Evolutionary conservation across 2,113 vertebrate species (phyloP).

Genomic region (Microtus oregoni): DNA sequence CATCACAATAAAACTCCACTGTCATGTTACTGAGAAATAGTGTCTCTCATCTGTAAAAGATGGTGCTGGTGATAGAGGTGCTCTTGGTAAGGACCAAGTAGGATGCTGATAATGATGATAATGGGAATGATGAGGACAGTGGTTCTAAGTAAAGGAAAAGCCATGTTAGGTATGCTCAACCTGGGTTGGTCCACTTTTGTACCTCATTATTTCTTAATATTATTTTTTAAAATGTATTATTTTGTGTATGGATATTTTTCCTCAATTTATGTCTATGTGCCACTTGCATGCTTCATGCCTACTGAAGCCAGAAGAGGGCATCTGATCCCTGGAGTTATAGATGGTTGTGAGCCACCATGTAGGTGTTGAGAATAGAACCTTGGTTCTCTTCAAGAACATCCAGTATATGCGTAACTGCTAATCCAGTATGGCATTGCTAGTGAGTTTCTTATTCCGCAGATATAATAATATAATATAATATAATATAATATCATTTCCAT

Average conservation of each 20-base stretch:
- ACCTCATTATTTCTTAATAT: background rate
- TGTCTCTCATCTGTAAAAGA: background rate
- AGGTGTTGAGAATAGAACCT: background rate
- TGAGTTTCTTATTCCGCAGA: background rate
- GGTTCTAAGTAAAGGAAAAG: background rate
- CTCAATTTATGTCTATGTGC: background rate
- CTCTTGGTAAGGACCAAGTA: background rate
- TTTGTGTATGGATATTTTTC: background rate
- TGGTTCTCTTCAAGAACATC: background rate
- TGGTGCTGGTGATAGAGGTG: background rate
- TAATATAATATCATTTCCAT: background rate
- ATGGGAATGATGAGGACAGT: background rate
- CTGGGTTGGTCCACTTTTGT: background rate
- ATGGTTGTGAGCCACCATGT: background rate
- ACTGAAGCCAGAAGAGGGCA: background rate
- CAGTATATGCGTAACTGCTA: background rate
- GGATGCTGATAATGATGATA: background rate
- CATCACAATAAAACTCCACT: background rate
- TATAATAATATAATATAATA: background rate
- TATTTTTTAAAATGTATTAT: background rate
- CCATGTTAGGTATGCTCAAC: background rate
- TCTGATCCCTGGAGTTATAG: background rate
- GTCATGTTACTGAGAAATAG: too few relatives aligned
- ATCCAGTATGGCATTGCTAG: background rate
- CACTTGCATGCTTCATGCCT: background rate